Base-by-base conservation (phyloP, 1,140 invertebrate species). In the Brachionus plicatilis region DNA sequence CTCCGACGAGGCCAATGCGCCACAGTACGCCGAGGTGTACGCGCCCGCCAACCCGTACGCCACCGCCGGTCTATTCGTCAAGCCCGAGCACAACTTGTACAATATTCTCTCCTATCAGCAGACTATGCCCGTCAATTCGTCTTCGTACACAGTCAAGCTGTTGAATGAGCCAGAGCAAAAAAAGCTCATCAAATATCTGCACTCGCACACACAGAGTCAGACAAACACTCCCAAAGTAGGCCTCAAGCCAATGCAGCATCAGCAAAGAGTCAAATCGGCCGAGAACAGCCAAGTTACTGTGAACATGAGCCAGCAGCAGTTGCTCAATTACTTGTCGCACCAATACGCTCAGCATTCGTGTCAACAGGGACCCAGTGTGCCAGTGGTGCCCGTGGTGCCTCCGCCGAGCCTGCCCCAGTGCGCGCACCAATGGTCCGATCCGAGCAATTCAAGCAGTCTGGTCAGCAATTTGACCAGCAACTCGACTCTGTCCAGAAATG, bases 1-100 rank as follows among this genome's bases (percentile, higher is more conserved):
- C 5, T 66, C 56, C 9, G 79, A 66, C n/a, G 37, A 82, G 20
- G 5, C 3, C 5, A 65, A 65, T 27, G 6, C 53, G 7, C 53
- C 79, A 0, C 79, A 82, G 29, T 82, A 82, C 20, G 79, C 79
- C 9, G 79, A 82, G 45, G 43, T 82, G 11, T 82, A 82, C 24
- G 79, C n/a, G 11, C 33, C 79, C 0, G n/a, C 79, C 9, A 83
- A 83, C 29, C 82, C 82, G 9, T 83, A 83, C 53, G 82, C 82
- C 17, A 47, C 82, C 14, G 41, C n/a, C 3, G 60, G 82, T 3
- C 60, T 68, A 7, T 68, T 83, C 17, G 12, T 12, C 50, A 76
- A 76, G 24, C 72, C 41, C 11, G 45, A 50, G 27, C 72, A 76
- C 24, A 76, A 76, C 9, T 50, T 76, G n/a, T 82, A 60, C 33